Percentiles rank a stretch among this genome's conserved stretches.
phyloP scores from a whole-genome alignment of 2,797 vertebrate species.

The Jordanella pulchra region DNA sequence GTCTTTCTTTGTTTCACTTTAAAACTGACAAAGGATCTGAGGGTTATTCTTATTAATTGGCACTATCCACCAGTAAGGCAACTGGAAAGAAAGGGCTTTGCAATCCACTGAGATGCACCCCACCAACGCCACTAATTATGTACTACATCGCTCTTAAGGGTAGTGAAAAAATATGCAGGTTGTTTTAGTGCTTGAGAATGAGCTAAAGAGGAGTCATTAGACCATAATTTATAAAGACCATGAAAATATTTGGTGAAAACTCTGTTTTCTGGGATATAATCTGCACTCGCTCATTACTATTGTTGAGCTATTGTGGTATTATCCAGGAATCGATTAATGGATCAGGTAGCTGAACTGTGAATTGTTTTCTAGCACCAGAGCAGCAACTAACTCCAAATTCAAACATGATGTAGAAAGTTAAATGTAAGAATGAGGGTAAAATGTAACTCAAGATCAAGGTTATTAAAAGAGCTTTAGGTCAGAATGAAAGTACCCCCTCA shows the following conservation, averaged over 20 bases:
- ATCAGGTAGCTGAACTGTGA: neutral
- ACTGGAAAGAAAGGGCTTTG: slow-evolving; percentile 40
- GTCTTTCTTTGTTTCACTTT: slow-evolving; percentile 1
- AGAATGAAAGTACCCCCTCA: neutral
- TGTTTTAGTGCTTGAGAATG: slow-evolving; percentile 41
- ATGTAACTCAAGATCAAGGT: neutral
- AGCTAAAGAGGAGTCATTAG: slow-evolving; percentile 34
- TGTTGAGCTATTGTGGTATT: neutral
- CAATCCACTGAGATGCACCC: slow-evolving; percentile 57
- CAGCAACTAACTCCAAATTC: neutral
- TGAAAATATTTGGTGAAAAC: slow-evolving; percentile 3
- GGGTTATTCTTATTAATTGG: slow-evolving; percentile 73
- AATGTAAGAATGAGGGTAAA: neutral
- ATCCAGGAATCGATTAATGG: neutral
- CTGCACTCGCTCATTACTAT: neutral
- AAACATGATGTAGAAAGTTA: neutral
- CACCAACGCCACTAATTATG: slow-evolving; percentile 63
- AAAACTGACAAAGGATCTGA: slow-evolving; percentile 42
- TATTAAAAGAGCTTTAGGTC: neutral
- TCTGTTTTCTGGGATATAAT: neutral
- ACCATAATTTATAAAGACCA: slow-evolving; percentile 18
- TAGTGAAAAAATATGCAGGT: slow-evolving; percentile 60
- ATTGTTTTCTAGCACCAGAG: neutral
- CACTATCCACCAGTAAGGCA: slow-evolving; percentile 34
- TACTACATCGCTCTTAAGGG: slow-evolving; percentile 36